Evolutionary conservation across 1,140 invertebrate species (phyloP), one percentile per base, ranked within the genome.

Genomic region (Archegozetes longisetosus): DNA sequence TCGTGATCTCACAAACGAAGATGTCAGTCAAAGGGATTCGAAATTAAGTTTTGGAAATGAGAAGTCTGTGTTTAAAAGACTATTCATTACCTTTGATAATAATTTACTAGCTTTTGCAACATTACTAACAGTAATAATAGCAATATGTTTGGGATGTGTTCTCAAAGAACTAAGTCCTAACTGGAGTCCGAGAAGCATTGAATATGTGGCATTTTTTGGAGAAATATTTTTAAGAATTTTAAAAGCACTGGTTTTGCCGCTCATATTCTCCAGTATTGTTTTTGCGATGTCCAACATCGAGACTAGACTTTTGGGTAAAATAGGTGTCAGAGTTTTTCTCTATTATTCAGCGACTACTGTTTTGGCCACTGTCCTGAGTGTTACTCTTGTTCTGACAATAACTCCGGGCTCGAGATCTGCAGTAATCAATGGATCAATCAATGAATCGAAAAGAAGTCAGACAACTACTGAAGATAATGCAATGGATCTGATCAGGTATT

Each of bases 301-400:
- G 72, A 76, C 82, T 20, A 76, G 75, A 1, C 70, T 82, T 40
- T 82, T 80, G 6, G 78, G 80, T 48, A 78, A 74, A 68, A 86
- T 91, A 28, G 75, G 74, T 24, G 71, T 79, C 27, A 77, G 88
- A 55, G 86, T 90, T 3, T 82, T 94, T 51, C 76, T 84, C 22
- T 95, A 93, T 73, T 96, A 96, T 72, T 80, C 90, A 69, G 80
- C 83, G 13, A 96, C 92, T 9, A 97, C 92, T 0, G 72, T 93
- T 12, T 81, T 83, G 65, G 88, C 89, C 1, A 88, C 91, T 24
- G 80, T 88, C 65, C 76, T 92, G 64, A 86, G 89, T 29, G 88
- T 94, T 64, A 81, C 88, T 63, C 74, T 96, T 6, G 86, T 89
- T 23, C 77, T 84, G 13, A 81, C 82, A 14, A 86, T 96, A 67